Base-by-base conservation (phyloP, 2,888 invertebrate genomes). In the Gibbula magus region DNA sequence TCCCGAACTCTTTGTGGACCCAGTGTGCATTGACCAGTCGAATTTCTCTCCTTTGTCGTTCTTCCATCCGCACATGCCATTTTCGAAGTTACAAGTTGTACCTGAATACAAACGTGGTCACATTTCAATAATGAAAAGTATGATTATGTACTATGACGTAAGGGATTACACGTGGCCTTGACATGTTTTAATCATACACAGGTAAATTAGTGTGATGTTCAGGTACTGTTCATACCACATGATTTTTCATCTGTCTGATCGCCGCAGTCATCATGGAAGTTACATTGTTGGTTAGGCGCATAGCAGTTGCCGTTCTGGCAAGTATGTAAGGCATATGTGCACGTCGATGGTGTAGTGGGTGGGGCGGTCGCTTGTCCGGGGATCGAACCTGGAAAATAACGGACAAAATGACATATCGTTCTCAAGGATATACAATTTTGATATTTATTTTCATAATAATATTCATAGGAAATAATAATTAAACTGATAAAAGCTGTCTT, bases 261-360 rank as follows among this genome's bases (percentile, higher is more conserved):
- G 2, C 86, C 87, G 81, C 90, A 90, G 54, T 88, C 86, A 75
- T 87, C 86, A 51, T 86, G 78, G 77, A 90, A 90, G 84, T 90
- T 86, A 84, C 90, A 90, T 51, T 81, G 81, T 67, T 88, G 83
- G 25, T 70, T 74, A 18, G 56, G 78, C 5, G 81, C 45, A 56
- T 86, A 89, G 77, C 89, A 90, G 56, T 88, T 87, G 5, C 84
- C 83, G 75, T 83, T 85, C 13, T 74, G n/a, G 82, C 90, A 90
- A 20, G 76, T 81, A 18, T 83, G 67, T 25, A 78, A 74, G 22
- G 83, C 85, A 5, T 80, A 45, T n/a, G 85, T 87, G 81, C 88
- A 89, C 5, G 80, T 35, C 25, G 86, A 86, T 0, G 78, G 78
- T 7, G 86, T 85, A 1, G 86, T 84, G 8, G 84, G 70, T 22